phyloP scores from a whole-genome alignment of 2,888 invertebrate species.

The Perizoma flavofasciatum region DNA sequence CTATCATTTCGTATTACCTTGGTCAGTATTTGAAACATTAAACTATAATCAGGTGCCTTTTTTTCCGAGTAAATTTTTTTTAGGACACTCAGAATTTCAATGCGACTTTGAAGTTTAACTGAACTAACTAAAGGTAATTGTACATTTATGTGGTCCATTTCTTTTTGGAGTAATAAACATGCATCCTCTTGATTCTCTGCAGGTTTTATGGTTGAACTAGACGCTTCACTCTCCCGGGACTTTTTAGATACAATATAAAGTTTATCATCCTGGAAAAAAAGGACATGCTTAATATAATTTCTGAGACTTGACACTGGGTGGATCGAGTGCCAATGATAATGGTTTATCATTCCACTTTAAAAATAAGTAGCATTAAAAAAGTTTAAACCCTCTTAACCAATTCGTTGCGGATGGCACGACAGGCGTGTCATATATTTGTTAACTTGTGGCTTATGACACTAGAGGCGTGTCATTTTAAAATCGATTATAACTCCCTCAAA shows the following conservation, averaged over 20 bases:
- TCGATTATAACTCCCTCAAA: too few relatives aligned
- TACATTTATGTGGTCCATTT: background rate
- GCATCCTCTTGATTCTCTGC: background rate
- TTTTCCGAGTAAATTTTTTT: constrained; percentile 22
- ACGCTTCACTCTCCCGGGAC: background rate
- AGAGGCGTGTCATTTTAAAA: too few relatives aligned
- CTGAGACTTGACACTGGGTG: too few relatives aligned
- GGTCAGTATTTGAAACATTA: constrained; percentile 17
- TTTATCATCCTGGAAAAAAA: too few relatives aligned
- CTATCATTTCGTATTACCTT: constrained; percentile 28
- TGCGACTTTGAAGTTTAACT: constrained; percentile 13
- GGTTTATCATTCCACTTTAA: too few relatives aligned
- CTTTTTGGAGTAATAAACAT: background rate
- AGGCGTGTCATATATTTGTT: too few relatives aligned
- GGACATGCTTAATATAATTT: too few relatives aligned
- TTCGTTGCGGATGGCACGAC: too few relatives aligned
- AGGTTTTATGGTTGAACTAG: background rate
- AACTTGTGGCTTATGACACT: too few relatives aligned
- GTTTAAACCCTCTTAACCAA: too few relatives aligned
- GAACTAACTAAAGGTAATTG: background rate
- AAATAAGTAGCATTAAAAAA: too few relatives aligned
- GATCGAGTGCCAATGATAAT: too few relatives aligned
- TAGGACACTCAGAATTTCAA: constrained; percentile 28
- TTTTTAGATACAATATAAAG: background rate
- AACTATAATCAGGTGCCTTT: constrained; percentile 9